Base-by-base conservation (phyloP, 92 coral and sea anemone species). In the Virgularia gustaviana region DNA sequence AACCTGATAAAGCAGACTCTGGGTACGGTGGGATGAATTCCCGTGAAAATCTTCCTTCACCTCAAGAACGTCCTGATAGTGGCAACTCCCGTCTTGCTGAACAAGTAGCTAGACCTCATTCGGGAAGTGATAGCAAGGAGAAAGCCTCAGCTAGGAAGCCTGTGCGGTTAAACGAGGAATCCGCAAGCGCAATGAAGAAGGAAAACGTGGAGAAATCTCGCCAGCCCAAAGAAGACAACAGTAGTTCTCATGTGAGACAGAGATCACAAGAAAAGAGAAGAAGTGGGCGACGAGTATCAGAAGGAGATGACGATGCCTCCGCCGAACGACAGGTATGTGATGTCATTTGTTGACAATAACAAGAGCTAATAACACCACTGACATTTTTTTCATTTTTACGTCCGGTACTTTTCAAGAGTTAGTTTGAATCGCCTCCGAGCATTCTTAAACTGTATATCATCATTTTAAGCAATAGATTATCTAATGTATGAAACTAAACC, bases 11-110 rank as follows among this genome's bases (percentile, higher is more conserved):
- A 39, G 76, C 90, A 10, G 94, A 94, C 76, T 94, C 94, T 0
- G 89, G 88, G 0, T 87, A 79, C 42, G 25, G 75, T 49, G 90
- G 89, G 3, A 71, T 86, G 36, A 84, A 77, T 49, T 73, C 88
- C 12, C 84, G 62, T n/a, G 61, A 68, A 22, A 54, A 68, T 16
- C 44, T 18, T 19, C 53, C 9, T 1, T 9, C 75, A 49, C 37
- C 0, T 8, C 32, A 30, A 16, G 53, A 31, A 3, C 15, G 44
- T 8, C 58, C 32, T 36, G 32, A 41, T 16, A 68, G 51, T 6
- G 45, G 12, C 33, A 16, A 33, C 3, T 28, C 10, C 10, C 58
- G 45, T 33, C 30, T 42, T 42, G 56, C 54, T 73, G 76, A 65
- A 35, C 61, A 37, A 19, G 33, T n/a, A 6, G 29, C 23, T 34